phyloP scores from a whole-genome alignment of 2,113 vertebrate species.

The Dryoscopus gambensis region DNA sequence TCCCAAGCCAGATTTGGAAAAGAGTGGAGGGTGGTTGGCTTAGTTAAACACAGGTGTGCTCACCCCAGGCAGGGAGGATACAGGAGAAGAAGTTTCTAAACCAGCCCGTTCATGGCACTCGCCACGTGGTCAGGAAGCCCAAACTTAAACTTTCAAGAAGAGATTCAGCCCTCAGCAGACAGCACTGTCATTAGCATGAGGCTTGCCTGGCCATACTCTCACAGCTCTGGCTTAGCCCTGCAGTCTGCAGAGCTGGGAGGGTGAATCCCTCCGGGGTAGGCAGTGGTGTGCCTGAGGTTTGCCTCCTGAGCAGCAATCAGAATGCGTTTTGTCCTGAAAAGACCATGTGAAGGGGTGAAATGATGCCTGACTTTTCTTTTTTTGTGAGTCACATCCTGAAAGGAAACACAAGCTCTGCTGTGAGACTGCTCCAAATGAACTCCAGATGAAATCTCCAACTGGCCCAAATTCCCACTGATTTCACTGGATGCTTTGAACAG shows the following conservation, averaged over 20 bases:
- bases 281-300: neutral
- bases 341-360: neutral
- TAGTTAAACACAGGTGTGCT: neutral
- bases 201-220: neutral
- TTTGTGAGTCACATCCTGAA: neutral
- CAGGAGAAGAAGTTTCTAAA: neutral
- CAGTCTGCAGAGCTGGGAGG: neutral
- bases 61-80: neutral
- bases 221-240: neutral
- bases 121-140: neutral
- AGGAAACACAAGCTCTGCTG: neutral
- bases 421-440: neutral
- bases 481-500: neutral
- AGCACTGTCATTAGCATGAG: rapidly evolving
- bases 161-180: neutral
- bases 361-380: neutral
- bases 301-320: neutral
- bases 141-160: neutral
- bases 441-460: neutral
- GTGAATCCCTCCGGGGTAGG: neutral
- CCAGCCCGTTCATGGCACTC: neutral
- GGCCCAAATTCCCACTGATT: neutral
- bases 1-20: neutral
- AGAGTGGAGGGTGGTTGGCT: neutral
- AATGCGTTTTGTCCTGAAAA: neutral